Evolutionary conservation across 2,888 invertebrate species (phyloP), one percentile per base, ranked within the genome.

Genomic region (Orchestes rusci): DNA sequence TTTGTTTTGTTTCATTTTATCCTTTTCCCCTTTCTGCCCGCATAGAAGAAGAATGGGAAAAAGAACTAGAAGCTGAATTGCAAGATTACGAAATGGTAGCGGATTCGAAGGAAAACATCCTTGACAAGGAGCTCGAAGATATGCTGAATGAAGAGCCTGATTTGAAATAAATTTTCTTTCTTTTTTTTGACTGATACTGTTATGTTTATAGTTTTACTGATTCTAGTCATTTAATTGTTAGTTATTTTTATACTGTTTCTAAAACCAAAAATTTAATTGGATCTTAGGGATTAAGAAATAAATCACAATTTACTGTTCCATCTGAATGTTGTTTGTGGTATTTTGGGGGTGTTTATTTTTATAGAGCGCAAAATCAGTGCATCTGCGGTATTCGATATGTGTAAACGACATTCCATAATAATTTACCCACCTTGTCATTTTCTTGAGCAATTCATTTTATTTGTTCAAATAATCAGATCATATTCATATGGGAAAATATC

Each of bases 61-160:
- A 87, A 67, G 94, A 95, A 71, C 73, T 95, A 64, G 93, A 93
- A 66, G 91, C 91, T 37, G 94, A 95, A 71, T 76, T 95, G 57
- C 90, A 91, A 68, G 93, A 94, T 67, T 95, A 89, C 70, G 94
- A 95, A 71, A 87, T 94, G 57, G 90, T 94, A 31, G 73, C 73
- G 48, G 77, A 76, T 54, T 61, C 65, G 12, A 67, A 63, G 54
- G 63, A 59, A 42, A 64, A 64, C 48, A 65, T 66, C 50, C 66
- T 68, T 66, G 69, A 70, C 44, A 61, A 67, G 49, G 68, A 68
- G 45, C 66, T 69, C 15, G 68, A 68, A 40, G 68, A 68, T 35
- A 62, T 69, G 53, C 58, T 70, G 15, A 64, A 66, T 45, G 68
- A 68, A 31, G 62, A 60, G 29, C 60, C 63, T 28, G 67, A 68